A percentile compares a stretch with the other conserved stretches of the same genome.
These are phyloP conservation scores for Rutilus rutilus DNA, from an alignment of 2,113 vertebrate genomes.

Conservation along the genomic window DNA sequence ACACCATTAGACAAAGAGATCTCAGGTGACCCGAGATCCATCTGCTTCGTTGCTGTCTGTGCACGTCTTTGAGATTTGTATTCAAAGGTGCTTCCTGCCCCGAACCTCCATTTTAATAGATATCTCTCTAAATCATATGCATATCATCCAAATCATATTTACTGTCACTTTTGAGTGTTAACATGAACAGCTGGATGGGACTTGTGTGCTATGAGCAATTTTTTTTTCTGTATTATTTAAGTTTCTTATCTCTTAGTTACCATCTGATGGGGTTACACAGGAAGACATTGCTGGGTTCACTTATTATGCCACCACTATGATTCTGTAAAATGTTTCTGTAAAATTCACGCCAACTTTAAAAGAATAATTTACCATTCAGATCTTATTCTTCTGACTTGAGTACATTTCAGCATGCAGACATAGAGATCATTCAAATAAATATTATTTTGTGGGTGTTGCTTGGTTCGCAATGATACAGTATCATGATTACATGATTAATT, in stretches of 20 bases:
- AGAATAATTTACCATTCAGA: not conserved
- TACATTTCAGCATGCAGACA: not conserved
- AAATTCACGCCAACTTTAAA: not conserved
- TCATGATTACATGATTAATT: not conserved
- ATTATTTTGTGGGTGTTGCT: not conserved
- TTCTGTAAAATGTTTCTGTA: not conserved
- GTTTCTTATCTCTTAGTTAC: not conserved
- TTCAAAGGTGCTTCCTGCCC: not conserved
- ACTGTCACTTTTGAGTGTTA: conserved; percentile 7
- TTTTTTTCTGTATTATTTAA: not conserved
- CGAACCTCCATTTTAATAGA: not conserved
- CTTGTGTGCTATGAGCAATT: not conserved
- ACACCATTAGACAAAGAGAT: not conserved
- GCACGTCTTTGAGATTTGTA: not conserved
- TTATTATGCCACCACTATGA: not conserved
- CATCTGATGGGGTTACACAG: not conserved
- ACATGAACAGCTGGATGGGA: not conserved
- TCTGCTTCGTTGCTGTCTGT: not conserved
- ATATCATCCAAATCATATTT: conserved; percentile 4
- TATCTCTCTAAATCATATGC: not conserved
- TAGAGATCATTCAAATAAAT: not conserved
- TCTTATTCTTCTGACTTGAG: not conserved
- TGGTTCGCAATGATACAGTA: not conserved
- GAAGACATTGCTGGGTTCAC: not conserved
- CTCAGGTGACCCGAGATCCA: not conserved